These are phyloP conservation scores for Exaiptasia diaphana DNA, from an alignment of 64 coral and sea anemone species.

Conservation along the genomic window DNA sequence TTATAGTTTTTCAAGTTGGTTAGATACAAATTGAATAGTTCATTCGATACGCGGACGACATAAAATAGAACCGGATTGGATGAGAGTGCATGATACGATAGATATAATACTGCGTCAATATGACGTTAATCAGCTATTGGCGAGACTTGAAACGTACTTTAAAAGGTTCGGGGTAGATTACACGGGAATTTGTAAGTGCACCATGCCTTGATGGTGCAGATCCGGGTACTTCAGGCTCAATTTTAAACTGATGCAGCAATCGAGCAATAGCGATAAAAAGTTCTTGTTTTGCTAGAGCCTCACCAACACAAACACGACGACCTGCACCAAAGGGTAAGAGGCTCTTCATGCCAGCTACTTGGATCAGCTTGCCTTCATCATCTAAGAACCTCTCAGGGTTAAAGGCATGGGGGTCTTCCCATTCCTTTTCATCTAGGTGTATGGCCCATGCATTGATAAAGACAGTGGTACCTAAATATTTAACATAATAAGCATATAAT, in stretches of 20 bases:
- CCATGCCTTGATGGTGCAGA: no score
- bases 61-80: no score
- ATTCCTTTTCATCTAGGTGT: slow-evolving; percentile 67
- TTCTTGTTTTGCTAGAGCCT: slow-evolving; percentile 68
- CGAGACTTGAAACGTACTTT: slow-evolving; percentile 3
- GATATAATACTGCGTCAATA: not conserved
- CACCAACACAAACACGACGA: slow-evolving; percentile 53
- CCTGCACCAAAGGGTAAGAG: slow-evolving; percentile 58
- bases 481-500: no score
- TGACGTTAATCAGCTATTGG: not conserved
- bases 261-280: slow-evolving; percentile 60
- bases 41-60: no score
- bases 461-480: slow-evolving; percentile 59
- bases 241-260: slow-evolving; percentile 46
- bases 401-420: slow-evolving; percentile 41
- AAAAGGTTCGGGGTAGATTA: no score
- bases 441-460: slow-evolving; percentile 64
- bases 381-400: slow-evolving; percentile 66
- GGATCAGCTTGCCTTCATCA: slow-evolving; percentile 36
- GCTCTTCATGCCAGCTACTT: not conserved
- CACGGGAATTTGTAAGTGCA: no score
- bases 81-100: no score
- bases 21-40: no score
- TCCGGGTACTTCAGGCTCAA: not conserved
- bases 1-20: no score